A percentile compares a stretch with the other conserved stretches of the same genome.
Evolutionary conservation across 2,797 vertebrate species (phyloP).

Genomic region (Enteromius unitaeniatus): DNA sequence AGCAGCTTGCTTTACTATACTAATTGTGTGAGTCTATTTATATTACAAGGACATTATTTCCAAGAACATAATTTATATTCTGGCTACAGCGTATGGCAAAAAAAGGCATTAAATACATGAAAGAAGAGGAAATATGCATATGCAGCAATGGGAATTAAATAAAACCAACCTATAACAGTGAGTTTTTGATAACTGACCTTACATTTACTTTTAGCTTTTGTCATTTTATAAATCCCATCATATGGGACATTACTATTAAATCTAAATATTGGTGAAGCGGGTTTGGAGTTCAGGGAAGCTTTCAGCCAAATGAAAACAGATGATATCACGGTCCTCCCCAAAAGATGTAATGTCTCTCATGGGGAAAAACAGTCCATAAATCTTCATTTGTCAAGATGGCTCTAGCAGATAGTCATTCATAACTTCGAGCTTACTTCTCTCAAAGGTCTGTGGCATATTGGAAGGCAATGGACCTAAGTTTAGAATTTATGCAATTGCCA

Average conservation of each 20-base stretch:
- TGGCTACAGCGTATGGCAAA: neutral
- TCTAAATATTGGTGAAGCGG: conserved; percentile 44
- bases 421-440: conserved; percentile 36
- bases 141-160: neutral
- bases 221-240: conserved; percentile 50
- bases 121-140: neutral
- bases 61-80: conserved; percentile 10
- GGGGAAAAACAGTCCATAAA: conserved; percentile 55
- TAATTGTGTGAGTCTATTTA: neutral
- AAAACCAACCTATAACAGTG: conserved; percentile 18
- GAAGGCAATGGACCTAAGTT: conserved; percentile 1
- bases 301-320: conserved; percentile 55
- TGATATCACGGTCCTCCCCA: conserved; percentile 44
- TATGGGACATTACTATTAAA: conserved; percentile 54
- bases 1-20: neutral
- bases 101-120: neutral
- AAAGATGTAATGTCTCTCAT: conserved; percentile 46
- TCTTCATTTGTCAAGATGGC: conserved; percentile 46
- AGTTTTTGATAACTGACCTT: conserved; percentile 20
- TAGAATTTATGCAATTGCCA: conserved; percentile 21
- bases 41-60: neutral
- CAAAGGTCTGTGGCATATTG: conserved; percentile 34
- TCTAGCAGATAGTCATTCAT: conserved; percentile 48
- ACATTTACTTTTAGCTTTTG: conserved; percentile 43
- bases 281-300: conserved; percentile 34